Evolutionary conservation across 2,113 vertebrate genomes (phyloP).

Genomic region (Vanacampus margaritifer): DNA sequence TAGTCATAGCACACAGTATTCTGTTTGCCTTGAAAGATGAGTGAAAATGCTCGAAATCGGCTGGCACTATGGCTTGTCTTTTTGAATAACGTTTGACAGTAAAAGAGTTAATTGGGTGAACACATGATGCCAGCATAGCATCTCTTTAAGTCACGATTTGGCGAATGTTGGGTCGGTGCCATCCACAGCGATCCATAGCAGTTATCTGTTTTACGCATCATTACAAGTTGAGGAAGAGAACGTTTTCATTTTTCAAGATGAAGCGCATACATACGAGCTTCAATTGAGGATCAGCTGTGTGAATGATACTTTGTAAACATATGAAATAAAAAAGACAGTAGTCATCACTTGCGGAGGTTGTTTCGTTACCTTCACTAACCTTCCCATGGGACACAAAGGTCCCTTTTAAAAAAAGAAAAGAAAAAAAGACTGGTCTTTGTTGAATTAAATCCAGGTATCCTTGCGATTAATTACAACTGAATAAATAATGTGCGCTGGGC

Average conservation of each 20-base stretch:
- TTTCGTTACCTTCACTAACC: slow-evolving; percentile 4
- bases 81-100: too few relatives aligned
- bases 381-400: slow-evolving; percentile 21
- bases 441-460: slow-evolving; percentile 73
- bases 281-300: not conserved
- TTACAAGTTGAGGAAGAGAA: not conserved
- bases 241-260: not conserved
- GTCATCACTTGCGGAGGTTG: not conserved
- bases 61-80: too few relatives aligned
- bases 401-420: slow-evolving; percentile 14
- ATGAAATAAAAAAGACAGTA: not conserved
- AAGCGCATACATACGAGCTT: not conserved
- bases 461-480: slow-evolving; percentile 75
- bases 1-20: too few relatives aligned
- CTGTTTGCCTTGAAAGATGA: too few relatives aligned
- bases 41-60: too few relatives aligned
- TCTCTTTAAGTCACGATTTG: not conserved
- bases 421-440: slow-evolving; percentile 26
- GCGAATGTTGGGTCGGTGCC: too few relatives aligned
- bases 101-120: too few relatives aligned
- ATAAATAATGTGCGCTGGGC: slow-evolving; percentile 73
- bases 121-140: not conserved
- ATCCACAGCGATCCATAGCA: too few relatives aligned
- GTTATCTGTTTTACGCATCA: not conserved
- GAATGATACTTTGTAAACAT: not conserved